Evolutionary conservation across 2,888 invertebrate species (phyloP).

Genomic region (Athrips mouffetella): DNA sequence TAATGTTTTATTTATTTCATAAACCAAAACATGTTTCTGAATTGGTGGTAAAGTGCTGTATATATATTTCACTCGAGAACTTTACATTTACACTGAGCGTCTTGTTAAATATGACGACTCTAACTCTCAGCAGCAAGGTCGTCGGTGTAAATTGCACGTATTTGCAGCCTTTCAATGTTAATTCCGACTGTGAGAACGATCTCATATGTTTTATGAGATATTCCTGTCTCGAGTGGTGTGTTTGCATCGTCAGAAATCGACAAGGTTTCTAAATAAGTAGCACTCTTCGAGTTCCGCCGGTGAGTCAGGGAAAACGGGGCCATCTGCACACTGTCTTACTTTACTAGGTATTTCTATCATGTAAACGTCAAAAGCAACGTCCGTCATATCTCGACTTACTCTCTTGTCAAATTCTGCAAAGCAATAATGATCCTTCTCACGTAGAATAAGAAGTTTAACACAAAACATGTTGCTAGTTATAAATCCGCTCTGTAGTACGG

Average conservation of each 20-base stretch:
- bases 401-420: constrained; percentile 53
- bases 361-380: constrained; percentile 62
- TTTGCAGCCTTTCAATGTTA: constrained; percentile 12
- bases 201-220: constrained; percentile 11
- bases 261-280: constrained; percentile 16
- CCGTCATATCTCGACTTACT: constrained; percentile 58
- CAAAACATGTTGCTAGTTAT: constrained; percentile 51
- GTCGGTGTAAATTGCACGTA: constrained; percentile 16
- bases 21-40: too few relatives aligned
- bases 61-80: constrained; percentile 8
- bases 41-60: too few relatives aligned
- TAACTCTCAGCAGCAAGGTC: constrained; percentile 26
- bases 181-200: constrained; percentile 6
- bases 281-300: constrained; percentile 16
- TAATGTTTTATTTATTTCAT: too few relatives aligned
- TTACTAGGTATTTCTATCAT: constrained; percentile 6
- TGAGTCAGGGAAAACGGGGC: constrained; percentile 36
- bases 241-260: background rate
- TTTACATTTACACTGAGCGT: background rate
- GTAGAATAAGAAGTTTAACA: constrained; percentile 59
- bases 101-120: constrained; percentile 29
- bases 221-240: background rate
- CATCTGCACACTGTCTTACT: constrained; percentile 46
- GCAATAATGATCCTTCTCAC: constrained; percentile 65
- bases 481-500: constrained; percentile 17